Evolutionary conservation across 2,113 vertebrate genomes (phyloP).

Genomic region (Archilochus colubris): DNA sequence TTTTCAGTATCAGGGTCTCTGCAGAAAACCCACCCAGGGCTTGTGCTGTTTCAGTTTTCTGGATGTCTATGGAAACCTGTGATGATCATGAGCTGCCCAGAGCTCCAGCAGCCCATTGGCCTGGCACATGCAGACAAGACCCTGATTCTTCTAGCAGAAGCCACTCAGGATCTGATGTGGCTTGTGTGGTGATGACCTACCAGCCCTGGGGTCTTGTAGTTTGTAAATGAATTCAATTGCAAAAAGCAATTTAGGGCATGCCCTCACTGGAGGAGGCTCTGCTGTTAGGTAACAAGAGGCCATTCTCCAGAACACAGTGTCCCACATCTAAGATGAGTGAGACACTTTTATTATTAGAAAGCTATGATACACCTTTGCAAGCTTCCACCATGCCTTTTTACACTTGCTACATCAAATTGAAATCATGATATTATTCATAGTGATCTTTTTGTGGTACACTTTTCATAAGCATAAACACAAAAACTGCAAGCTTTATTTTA

Average conservation of each 20-base stretch:
- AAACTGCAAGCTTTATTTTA: neutral
- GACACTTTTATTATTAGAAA: slow-evolving; percentile 34
- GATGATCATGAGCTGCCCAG: neutral
- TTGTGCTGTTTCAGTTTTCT: neutral
- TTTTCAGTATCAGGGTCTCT: neutral
- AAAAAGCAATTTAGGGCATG: neutral
- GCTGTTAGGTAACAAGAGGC: neutral
- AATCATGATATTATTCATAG: neutral
- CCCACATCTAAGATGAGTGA: neutral
- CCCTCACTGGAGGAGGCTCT: neutral
- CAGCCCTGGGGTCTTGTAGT: neutral
- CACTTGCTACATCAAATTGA: neutral
- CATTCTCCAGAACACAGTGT: neutral
- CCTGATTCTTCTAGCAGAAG: neutral
- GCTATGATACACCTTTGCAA: neutral
- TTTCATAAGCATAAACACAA: neutral
- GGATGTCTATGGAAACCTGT: neutral
- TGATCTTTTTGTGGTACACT: neutral
- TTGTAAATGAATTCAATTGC: neutral
- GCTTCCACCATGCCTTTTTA: neutral
- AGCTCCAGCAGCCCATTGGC: neutral
- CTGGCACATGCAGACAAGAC: fast-evolving
- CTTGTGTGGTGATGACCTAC: neutral
- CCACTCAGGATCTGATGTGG: neutral
- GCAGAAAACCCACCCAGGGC: neutral